Conservation (phyloP, 1,140 invertebrate species). For the Diploscapter pachys region DNA sequence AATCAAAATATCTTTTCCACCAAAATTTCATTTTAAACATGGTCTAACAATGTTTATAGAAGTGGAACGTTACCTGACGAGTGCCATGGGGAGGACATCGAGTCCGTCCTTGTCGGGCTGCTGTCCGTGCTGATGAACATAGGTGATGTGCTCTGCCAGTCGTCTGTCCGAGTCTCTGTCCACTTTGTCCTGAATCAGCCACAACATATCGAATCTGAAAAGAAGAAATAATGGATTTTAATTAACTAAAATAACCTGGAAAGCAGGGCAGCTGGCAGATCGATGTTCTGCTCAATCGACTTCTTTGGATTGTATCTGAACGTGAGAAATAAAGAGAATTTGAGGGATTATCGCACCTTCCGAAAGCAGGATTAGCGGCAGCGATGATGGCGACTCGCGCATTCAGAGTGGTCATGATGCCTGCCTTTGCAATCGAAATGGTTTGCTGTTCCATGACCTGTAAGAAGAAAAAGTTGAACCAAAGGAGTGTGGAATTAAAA, state of each 20-base stretch:
- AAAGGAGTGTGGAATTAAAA: too few species aligned
- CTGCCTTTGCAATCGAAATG: conserved; percentile 98
- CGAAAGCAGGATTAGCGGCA: conserved; percentile 97
- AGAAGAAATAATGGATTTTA: conserved; percentile 59
- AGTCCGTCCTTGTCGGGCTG: conserved; percentile 70
- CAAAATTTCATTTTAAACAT: neutral
- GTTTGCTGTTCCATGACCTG: conserved; percentile 96
- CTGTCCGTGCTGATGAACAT: conserved; percentile 85
- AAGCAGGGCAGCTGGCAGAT: conserved; percentile 89
- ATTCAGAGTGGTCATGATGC: conserved; percentile 95
- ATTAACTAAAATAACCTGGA: conserved; percentile 67
- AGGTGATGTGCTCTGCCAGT: conserved; percentile 93
- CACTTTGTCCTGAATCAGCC: conserved; percentile 85
- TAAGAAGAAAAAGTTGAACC: too few species aligned
- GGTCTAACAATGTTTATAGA: neutral
- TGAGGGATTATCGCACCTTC: conserved; percentile 57
- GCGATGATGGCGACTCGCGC: conserved; percentile 94
- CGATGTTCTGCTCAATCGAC: conserved; percentile 93
- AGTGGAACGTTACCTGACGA: conserved; percentile 70
- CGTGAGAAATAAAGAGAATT: too few species aligned
- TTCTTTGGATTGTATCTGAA: conserved; percentile 86
- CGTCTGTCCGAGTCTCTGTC: conserved; percentile 87
- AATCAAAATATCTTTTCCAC: too few species aligned
- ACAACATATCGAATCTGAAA: conserved; percentile 77
- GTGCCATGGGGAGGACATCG: conserved; percentile 81